Evolutionary conservation across 1,140 invertebrate genomes (phyloP).

Genomic region (Drosophila erecta): DNA sequence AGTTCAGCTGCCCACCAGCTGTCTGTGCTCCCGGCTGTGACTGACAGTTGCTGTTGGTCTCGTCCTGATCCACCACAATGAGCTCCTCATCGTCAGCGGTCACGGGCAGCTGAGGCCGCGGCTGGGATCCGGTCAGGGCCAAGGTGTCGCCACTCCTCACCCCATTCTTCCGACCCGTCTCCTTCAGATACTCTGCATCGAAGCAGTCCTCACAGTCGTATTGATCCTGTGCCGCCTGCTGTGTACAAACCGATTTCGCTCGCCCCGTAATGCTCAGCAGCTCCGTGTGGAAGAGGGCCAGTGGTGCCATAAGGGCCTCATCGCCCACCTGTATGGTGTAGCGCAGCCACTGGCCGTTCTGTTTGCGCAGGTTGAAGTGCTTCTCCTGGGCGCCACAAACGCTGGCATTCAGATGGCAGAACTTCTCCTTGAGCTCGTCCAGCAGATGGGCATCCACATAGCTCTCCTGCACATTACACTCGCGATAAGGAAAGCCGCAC

Average conservation of each 20-base stretch:
- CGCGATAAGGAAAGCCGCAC: constrained; percentile 94
- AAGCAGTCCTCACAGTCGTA: constrained; percentile 97
- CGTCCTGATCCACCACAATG: constrained; percentile 92
- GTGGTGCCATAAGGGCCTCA: constrained; percentile 95
- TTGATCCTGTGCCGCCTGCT: constrained; percentile 90
- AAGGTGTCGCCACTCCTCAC: constrained; percentile 86
- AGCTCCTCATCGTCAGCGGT: constrained; percentile 90
- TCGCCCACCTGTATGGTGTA: constrained; percentile 95
- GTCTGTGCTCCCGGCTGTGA: constrained; percentile 14
- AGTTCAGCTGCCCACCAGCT: background rate
- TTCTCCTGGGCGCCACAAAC: constrained; percentile 78
- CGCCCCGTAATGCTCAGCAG: constrained; percentile 92
- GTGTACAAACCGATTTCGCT: constrained; percentile 86
- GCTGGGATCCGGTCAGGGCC: constrained; percentile 69
- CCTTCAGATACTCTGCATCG: constrained; percentile 95
- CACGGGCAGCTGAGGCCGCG: constrained; percentile 54
- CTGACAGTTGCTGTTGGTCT: constrained; percentile 65
- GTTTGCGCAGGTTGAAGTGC: constrained; percentile 78
- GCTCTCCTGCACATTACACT: constrained; percentile 88
- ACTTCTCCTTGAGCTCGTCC: constrained; percentile 94
- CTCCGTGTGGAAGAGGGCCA: constrained; percentile 95
- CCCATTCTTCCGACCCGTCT: constrained; percentile 89
- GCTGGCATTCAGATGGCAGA: constrained; percentile 94
- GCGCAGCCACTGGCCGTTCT: constrained; percentile 85
- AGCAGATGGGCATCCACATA: constrained; percentile 91